phyloP scores from a whole-genome alignment of 2,113 vertebrate species.

The Mus pahari region DNA sequence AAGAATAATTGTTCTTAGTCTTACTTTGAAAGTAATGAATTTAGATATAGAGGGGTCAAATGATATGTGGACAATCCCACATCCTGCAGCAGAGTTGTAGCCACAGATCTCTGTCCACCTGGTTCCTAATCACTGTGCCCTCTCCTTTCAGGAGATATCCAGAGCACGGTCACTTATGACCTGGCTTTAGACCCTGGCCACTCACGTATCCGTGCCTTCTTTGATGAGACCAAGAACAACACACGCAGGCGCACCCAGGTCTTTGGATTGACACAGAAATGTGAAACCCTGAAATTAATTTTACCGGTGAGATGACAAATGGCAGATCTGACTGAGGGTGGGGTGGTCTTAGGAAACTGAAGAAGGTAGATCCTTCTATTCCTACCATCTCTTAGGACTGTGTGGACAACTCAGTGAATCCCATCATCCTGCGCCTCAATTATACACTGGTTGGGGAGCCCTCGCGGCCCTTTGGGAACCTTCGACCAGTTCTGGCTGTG shows the following conservation, averaged over 20 bases:
- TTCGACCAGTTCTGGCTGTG: conserved; percentile 69
- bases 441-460: conserved; percentile 74
- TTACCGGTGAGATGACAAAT: conserved; percentile 63
- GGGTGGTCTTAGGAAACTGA: neutral
- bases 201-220: conserved; percentile 40
- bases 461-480: neutral
- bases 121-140: neutral
- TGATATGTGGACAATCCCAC: neutral
- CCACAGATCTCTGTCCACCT: neutral
- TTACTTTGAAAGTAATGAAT: conserved; percentile 48
- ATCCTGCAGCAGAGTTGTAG: neutral
- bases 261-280: neutral
- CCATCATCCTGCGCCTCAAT: conserved; percentile 76
- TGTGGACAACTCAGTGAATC: conserved; percentile 71
- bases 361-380: neutral
- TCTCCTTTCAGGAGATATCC: conserved; percentile 64
- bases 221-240: conserved; percentile 59
- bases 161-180: conserved; percentile 65
- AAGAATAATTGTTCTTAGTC: neutral
- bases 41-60: neutral
- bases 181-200: conserved; percentile 73
- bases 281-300: conserved; percentile 64
- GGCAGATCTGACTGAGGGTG: neutral
- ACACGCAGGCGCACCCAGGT: neutral
- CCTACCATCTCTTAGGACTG: conserved; percentile 70